Conservation (phyloP, 2,888 invertebrate genomes). For the Tortrix viridana region DNA sequence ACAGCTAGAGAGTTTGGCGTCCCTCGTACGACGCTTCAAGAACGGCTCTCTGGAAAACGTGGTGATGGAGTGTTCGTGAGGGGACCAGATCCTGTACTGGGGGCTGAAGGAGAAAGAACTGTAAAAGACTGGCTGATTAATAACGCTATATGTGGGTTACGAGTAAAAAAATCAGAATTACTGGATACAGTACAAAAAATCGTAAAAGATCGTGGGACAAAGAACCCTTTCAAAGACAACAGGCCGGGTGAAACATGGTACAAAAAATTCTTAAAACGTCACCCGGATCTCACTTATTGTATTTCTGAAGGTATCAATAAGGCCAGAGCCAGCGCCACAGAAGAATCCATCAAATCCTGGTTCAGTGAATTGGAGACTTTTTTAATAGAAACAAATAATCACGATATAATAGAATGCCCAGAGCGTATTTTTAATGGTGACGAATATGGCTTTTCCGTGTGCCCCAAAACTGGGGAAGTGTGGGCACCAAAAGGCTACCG, state of each 20-base stretch:
- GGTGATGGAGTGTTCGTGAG: conserved; percentile 43
- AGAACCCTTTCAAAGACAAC: conserved; percentile 28
- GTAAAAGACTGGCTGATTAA: conserved; percentile 47
- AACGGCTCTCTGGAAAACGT: conserved; percentile 41
- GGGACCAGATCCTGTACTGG: conserved; percentile 46
- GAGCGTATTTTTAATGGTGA: conserved; percentile 39
- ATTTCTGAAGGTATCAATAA: conserved; percentile 32
- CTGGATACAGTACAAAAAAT: conserved; percentile 48
- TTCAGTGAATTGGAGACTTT: conserved; percentile 1
- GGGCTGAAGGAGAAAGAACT: conserved; percentile 46
- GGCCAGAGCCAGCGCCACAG: conserved; percentile 19
- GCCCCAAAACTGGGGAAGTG: conserved; percentile 43
- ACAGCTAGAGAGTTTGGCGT: conserved; percentile 41
- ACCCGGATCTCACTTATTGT: conserved; percentile 23
- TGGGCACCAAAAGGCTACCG: conserved; percentile 43
- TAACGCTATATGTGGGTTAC: conserved; percentile 52
- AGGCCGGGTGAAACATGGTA: conserved; percentile 35
- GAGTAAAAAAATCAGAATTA: conserved; percentile 47
- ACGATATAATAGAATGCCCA: conserved; percentile 9
- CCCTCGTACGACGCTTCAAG: conserved; percentile 42
- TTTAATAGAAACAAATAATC: background rate
- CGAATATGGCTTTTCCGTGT: conserved; percentile 45
- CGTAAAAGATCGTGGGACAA: conserved; percentile 7
- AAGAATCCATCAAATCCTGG: conserved; percentile 18
- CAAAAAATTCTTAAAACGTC: conserved; percentile 26